phyloP scores from a whole-genome alignment of 2,797 vertebrate species.

The Xiphophorus birchmanni region DNA sequence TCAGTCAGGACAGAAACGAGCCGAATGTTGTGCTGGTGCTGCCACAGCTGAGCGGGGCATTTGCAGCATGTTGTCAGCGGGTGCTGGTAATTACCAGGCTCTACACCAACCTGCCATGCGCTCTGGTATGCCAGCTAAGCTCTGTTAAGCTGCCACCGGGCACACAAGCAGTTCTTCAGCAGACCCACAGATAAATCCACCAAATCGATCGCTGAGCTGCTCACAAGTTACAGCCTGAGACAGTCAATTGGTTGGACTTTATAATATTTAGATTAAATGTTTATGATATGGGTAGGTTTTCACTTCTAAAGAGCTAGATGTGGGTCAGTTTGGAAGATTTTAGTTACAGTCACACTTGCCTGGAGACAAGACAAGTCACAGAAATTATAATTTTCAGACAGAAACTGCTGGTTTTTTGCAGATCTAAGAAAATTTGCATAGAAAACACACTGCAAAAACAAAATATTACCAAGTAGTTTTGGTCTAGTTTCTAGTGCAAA shows the following conservation, averaged over 20 bases:
- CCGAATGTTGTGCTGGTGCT: conserved; percentile 38
- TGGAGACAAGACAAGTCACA: too few relatives aligned
- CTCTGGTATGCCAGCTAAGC: conserved; percentile 76
- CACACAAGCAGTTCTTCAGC: conserved; percentile 39
- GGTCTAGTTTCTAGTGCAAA: too few relatives aligned
- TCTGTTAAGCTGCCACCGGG: conserved; percentile 69
- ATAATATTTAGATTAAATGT: conserved; percentile 15
- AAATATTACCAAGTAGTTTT: too few relatives aligned
- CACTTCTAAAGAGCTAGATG: conserved; percentile 34
- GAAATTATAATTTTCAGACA: too few relatives aligned
- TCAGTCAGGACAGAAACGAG: conserved; percentile 14
- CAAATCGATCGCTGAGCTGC: conserved; percentile 21
- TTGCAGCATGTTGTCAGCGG: conserved; percentile 73
- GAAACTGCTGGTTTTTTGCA: too few relatives aligned
- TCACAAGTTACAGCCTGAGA: conserved; percentile 36
- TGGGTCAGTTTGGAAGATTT: background rate
- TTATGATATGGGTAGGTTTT: conserved; percentile 30
- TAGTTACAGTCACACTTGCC: background rate
- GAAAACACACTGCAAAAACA: too few relatives aligned
- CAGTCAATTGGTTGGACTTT: conserved; percentile 43
- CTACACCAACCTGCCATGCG: conserved; percentile 67
- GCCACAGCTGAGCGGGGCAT: conserved; percentile 62
- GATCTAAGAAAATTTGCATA: too few relatives aligned
- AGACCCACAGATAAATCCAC: conserved; percentile 23
- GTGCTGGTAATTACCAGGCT: conserved; percentile 73